Percentiles rank a stretch among this genome's conserved stretches.
Evolutionary conservation across 2,888 invertebrate species (phyloP).

Genomic region (Achlya flavicornis): DNA sequence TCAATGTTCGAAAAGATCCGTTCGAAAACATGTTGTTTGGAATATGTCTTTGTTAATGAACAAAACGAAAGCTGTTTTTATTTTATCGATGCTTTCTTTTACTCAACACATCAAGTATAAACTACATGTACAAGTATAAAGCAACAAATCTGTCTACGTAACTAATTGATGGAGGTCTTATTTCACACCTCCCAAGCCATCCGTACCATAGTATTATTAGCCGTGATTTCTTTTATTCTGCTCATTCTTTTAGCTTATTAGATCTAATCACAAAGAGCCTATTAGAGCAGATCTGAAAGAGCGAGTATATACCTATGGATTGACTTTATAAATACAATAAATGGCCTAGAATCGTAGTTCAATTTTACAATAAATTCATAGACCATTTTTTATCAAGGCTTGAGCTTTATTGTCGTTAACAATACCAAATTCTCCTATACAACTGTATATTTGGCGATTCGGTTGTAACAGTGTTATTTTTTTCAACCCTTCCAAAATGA

Average conservation of each 20-base stretch:
- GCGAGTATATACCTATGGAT: not conserved
- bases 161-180: slow-evolving; percentile 13
- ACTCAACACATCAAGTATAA: not conserved
- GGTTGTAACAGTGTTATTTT: too few species aligned
- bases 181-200: not conserved
- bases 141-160: slow-evolving; percentile 4
- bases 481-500: too few species aligned
- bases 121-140: not conserved
- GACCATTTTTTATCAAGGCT: not conserved
- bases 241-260: not conserved
- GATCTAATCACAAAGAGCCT: not conserved
- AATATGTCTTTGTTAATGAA: not conserved
- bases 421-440: not conserved
- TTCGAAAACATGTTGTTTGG: slow-evolving; percentile 12
- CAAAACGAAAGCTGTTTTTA: not conserved
- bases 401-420: not conserved
- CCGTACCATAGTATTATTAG: not conserved
- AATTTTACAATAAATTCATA: not conserved
- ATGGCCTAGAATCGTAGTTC: too few species aligned
- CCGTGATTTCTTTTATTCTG: not conserved
- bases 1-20: slow-evolving; percentile 5
- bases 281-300: not conserved
- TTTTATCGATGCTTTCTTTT: not conserved
- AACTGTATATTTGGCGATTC: not conserved
- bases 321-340: not conserved